Evolutionary conservation across 2,888 invertebrate genomes (phyloP).

Genomic region (Tillus elongatus): DNA sequence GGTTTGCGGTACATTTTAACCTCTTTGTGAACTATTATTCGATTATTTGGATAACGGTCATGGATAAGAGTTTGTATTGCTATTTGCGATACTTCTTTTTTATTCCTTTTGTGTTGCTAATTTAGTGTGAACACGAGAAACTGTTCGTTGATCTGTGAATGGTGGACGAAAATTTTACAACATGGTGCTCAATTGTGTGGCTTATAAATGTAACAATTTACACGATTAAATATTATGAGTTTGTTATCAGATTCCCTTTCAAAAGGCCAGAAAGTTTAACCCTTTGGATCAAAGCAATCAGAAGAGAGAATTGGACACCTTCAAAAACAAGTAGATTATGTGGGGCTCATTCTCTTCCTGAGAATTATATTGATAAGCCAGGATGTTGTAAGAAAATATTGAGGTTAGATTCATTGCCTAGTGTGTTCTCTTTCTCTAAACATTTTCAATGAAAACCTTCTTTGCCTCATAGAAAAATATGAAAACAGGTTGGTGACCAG

Average conservation of each 20-base stretch:
- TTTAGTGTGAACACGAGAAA: too few species aligned
- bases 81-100: too few species aligned
- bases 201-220: conserved; percentile 3
- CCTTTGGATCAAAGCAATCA: conserved; percentile 20
- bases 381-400: conserved; percentile 14
- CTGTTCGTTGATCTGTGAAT: too few species aligned
- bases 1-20: too few species aligned
- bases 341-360: conserved; percentile 18
- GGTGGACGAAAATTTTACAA: too few species aligned
- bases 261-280: conserved; percentile 19
- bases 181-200: conserved; percentile 1
- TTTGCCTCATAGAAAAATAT: too few species aligned
- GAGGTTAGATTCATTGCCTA: conserved; percentile 19
- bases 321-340: conserved; percentile 21
- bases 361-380: conserved; percentile 11
- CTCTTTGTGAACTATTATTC: too few species aligned
- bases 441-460: too few species aligned
- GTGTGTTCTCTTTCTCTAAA: conserved; percentile 17
- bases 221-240: not conserved
- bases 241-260: conserved; percentile 21
- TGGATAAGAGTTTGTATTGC: too few species aligned
- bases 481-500: too few species aligned
- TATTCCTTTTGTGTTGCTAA: too few species aligned
- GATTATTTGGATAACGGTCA: too few species aligned
- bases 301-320: conserved; percentile 22